Percentiles rank a stretch among this genome's conserved stretches.
These are phyloP conservation scores for Fundulus diaphanus DNA, from an alignment of 2,797 vertebrate species.

Conservation along the genomic window DNA sequence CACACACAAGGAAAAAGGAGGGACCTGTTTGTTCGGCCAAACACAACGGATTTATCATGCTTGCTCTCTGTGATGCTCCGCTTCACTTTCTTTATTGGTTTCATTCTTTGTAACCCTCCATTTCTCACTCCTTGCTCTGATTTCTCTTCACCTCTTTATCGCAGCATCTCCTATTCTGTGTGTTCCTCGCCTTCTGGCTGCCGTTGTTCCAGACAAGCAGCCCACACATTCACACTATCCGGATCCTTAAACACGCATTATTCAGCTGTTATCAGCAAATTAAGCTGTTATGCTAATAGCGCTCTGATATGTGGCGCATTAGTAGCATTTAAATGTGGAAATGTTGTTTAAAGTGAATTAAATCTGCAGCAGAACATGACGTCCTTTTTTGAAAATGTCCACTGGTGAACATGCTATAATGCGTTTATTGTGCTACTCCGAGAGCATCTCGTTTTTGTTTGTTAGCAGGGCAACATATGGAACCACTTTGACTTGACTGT, in stretches of 20 bases:
- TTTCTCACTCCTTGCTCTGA: slow-evolving; percentile 18
- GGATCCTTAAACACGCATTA: slow-evolving; percentile 40
- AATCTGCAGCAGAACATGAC: slow-evolving; percentile 10
- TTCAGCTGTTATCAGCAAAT: slow-evolving; percentile 60
- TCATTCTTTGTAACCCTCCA: slow-evolving; percentile 26
- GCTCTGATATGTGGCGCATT: slow-evolving; percentile 23
- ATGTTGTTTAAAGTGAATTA: slow-evolving; percentile 17
- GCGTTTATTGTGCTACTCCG: not conserved
- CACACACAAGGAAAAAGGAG: slow-evolving; percentile 7
- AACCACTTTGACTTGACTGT: slow-evolving; percentile 44
- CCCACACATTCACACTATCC: slow-evolving; percentile 27
- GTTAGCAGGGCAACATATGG: slow-evolving; percentile 24
- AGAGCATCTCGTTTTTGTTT: slow-evolving; percentile 32
- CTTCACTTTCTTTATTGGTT: slow-evolving; percentile 27
- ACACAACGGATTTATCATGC: slow-evolving; percentile 20
- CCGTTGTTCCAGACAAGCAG: slow-evolving; percentile 19
- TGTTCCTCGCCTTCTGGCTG: slow-evolving; percentile 17
- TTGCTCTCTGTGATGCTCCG: slow-evolving; percentile 11
- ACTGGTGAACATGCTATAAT: slow-evolving; percentile 2
- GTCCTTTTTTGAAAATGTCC: not conserved
- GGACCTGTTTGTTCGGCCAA: slow-evolving; percentile 44
- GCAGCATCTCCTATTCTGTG: slow-evolving; percentile 6
- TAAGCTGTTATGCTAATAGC: slow-evolving; percentile 44
- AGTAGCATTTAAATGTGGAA: slow-evolving; percentile 44
- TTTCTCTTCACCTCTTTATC: slow-evolving; percentile 22